A percentile compares a stretch with the other conserved stretches of the same genome.
These are phyloP conservation scores for Oostethus manadensis DNA, from an alignment of 2,113 vertebrate species.

Conservation along the genomic window DNA sequence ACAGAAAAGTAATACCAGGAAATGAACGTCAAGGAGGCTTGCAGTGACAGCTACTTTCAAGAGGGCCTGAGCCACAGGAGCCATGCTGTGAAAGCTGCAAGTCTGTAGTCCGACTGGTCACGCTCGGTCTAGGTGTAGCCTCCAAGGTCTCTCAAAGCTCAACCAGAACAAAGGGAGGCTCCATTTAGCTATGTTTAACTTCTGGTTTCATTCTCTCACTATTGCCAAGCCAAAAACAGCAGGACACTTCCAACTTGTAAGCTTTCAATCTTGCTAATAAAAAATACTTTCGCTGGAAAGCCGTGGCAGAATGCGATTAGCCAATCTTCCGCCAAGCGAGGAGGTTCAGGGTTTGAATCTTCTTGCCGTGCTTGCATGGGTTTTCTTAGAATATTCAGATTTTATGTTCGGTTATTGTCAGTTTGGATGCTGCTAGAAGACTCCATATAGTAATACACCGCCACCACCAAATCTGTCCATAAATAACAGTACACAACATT, in stretches of 20 bases:
- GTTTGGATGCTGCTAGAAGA: too few species aligned
- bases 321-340: too few species aligned
- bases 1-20: neutral
- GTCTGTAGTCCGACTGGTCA: neutral
- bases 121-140: constrained; percentile 11
- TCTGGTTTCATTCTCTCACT: constrained; percentile 6
- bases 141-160: constrained; percentile 27
- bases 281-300: neutral
- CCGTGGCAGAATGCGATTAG: too few species aligned
- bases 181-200: constrained; percentile 24
- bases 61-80: constrained; percentile 9
- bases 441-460: too few species aligned
- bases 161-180: constrained; percentile 45
- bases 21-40: constrained; percentile 1
- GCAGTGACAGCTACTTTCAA: constrained; percentile 16
- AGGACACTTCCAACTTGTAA: constrained; percentile 11
- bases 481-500: neutral
- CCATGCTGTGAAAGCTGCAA: constrained; percentile 7
- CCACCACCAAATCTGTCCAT: neutral
- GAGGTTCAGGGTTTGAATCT: too few species aligned
- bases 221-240: constrained; percentile 24
- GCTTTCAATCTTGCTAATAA: constrained; percentile 1
- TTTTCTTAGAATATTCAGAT: too few species aligned
- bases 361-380: too few species aligned
- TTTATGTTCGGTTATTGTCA: too few species aligned